A percentile compares a stretch with the other conserved stretches of the same genome.
Evolutionary conservation across 2,113 vertebrate genomes (phyloP).

Genomic region (Myrmecophaga tridactyla): DNA sequence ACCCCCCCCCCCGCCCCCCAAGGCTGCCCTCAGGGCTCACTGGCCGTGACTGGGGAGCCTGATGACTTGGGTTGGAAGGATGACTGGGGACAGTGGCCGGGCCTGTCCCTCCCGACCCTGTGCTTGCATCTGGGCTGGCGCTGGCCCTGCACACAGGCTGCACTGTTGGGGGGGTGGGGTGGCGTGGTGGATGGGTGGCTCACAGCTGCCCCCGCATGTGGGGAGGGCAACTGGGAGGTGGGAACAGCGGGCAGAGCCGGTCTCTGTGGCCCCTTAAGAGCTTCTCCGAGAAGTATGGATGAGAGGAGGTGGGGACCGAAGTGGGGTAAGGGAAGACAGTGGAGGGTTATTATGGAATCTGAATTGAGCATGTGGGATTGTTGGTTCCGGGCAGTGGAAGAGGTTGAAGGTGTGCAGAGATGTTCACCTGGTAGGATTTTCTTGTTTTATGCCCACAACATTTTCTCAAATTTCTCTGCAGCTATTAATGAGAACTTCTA

Average conservation of each 20-base stretch:
- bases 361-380: not conserved
- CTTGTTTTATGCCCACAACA: not conserved
- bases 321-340: no score
- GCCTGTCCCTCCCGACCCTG: no score
- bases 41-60: not conserved
- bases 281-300: not conserved
- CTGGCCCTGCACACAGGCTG: no score
- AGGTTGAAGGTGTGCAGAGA: not conserved
- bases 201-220: no score
- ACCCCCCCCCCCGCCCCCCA: not conserved
- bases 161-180: no score
- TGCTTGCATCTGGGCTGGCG: no score
- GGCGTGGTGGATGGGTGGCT: no score
- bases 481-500: not conserved
- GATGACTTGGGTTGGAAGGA: no score
- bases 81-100: no score
- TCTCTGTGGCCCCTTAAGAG: not conserved
- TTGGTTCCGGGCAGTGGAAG: not conserved
- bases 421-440: not conserved
- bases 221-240: not conserved
- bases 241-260: not conserved
- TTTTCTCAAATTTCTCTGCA: not conserved
- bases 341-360: not conserved
- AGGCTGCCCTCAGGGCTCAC: not conserved
- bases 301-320: not conserved